Evolutionary conservation across 2,888 invertebrate genomes (phyloP).

Genomic region (Ectropis crepuscularia): DNA sequence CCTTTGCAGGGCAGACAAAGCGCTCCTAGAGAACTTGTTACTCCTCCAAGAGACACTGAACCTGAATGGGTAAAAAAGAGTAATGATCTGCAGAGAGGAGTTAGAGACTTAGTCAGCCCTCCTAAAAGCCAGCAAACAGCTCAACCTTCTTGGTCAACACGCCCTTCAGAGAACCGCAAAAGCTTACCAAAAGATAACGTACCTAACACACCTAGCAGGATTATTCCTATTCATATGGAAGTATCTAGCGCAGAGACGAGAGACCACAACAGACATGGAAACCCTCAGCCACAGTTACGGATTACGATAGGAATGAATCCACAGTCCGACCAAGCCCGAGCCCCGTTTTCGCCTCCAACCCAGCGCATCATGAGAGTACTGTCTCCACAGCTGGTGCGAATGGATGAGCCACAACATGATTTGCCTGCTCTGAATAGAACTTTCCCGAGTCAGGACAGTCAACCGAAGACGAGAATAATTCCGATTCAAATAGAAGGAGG

Average conservation of each 20-base stretch:
- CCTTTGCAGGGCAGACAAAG: constrained; percentile 73
- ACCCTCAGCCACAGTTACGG: constrained; percentile 70
- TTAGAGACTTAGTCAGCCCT: constrained; percentile 74
- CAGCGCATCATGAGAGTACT: constrained; percentile 82
- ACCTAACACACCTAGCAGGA: constrained; percentile 66
- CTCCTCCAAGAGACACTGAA: constrained; percentile 73
- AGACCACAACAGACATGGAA: constrained; percentile 60
- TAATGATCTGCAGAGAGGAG: constrained; percentile 70
- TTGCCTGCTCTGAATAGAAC: constrained; percentile 70
- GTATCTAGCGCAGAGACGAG: constrained; percentile 69
- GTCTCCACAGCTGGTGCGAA: constrained; percentile 80
- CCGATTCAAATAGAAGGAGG: constrained; percentile 86
- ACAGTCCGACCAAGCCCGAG: constrained; percentile 52
- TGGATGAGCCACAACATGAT: constrained; percentile 74
- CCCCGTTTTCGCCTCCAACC: constrained; percentile 74
- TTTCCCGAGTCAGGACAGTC: constrained; percentile 66
- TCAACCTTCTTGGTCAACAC: constrained; percentile 77
- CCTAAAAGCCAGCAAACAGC: constrained; percentile 73
- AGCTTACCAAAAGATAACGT: constrained; percentile 71
- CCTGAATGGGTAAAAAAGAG: constrained; percentile 80
- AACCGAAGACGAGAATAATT: constrained; percentile 84
- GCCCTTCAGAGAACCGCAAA: constrained; percentile 76
- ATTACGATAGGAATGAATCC: constrained; percentile 79
- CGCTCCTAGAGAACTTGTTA: constrained; percentile 67
- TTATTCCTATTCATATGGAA: constrained; percentile 89